A percentile compares a stretch with the other conserved stretches of the same genome.
These are phyloP conservation scores for Eurois occulta DNA, from an alignment of 2,888 invertebrate species.

Conservation along the genomic window DNA sequence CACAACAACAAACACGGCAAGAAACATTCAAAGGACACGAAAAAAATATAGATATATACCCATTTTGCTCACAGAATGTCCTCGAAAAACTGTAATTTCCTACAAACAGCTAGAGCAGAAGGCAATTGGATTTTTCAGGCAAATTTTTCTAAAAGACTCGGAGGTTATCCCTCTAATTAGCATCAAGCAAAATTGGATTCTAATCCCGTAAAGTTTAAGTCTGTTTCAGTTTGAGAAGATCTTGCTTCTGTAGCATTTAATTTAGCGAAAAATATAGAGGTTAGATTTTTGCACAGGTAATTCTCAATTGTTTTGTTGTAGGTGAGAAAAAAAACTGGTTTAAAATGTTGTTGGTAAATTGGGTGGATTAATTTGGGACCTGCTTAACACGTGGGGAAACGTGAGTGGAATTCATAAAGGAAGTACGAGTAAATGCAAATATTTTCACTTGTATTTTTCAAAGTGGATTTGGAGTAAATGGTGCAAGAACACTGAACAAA, in stretches of 20 bases:
- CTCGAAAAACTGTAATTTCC: constrained; percentile 61
- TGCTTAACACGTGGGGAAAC: constrained; percentile 17
- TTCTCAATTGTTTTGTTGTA: constrained; percentile 62
- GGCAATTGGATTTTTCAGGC: constrained; percentile 68
- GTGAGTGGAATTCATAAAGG: constrained; percentile 13
- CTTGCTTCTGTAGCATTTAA: constrained; percentile 56
- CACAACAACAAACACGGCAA: constrained; percentile 31
- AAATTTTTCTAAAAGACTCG: constrained; percentile 52
- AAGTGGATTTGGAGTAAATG: neutral
- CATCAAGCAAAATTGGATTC: constrained; percentile 53
- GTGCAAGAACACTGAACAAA: neutral
- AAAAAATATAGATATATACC: constrained; percentile 32
- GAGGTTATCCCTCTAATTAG: constrained; percentile 56
- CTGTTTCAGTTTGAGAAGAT: constrained; percentile 29
- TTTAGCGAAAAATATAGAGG: constrained; percentile 64
- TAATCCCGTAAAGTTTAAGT: constrained; percentile 32
- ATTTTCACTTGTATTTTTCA: constrained; percentile 6
- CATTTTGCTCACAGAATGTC: constrained; percentile 36
- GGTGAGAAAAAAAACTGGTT: constrained; percentile 49
- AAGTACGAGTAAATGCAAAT: constrained; percentile 34
- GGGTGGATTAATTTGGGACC: constrained; percentile 53
- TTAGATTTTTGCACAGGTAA: constrained; percentile 66
- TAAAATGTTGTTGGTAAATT: constrained; percentile 54
- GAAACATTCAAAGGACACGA: constrained; percentile 23
- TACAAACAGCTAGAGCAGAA: constrained; percentile 58